Evolutionary conservation across 1,140 invertebrate genomes (phyloP).

Genomic region (Armadillidium nasatum): DNA sequence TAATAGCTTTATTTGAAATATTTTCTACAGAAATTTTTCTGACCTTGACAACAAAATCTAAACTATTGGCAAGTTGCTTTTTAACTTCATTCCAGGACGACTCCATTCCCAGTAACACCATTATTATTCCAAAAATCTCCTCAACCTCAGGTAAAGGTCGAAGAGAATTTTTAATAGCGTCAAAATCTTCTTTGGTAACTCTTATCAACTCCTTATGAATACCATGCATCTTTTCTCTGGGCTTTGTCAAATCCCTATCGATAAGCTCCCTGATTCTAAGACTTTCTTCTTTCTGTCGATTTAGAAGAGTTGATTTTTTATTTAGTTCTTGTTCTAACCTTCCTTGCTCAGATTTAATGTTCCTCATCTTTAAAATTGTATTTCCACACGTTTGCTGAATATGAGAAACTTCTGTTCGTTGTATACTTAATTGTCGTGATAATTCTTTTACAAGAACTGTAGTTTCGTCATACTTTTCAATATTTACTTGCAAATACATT

Average conservation of each 20-base stretch:
- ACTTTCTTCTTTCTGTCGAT: conserved; percentile 38
- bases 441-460: conserved; percentile 28
- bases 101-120: conserved; percentile 35
- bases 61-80: conserved; percentile 39
- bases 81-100: conserved; percentile 43
- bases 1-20: conserved; percentile 30
- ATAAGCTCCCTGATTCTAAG: conserved; percentile 39
- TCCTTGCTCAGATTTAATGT: conserved; percentile 41
- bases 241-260: conserved; percentile 34
- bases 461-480: conserved; percentile 3
- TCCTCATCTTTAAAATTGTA: conserved; percentile 39
- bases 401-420: conserved; percentile 39
- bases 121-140: conserved; percentile 36
- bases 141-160: conserved; percentile 35
- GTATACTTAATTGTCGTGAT: conserved; percentile 35
- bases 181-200: conserved; percentile 39
- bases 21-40: conserved; percentile 35
- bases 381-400: conserved; percentile 41
- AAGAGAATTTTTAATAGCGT: conserved; percentile 30
- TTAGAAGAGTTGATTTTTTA: conserved; percentile 36
- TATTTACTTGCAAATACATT: not conserved
- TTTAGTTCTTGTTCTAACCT: conserved; percentile 39
- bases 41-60: conserved; percentile 36
- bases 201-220: conserved; percentile 34
- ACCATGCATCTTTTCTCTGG: conserved; percentile 34